Base-by-base conservation (phyloP, 2,888 invertebrate genomes). In the Mylabris sibirica region DNA sequence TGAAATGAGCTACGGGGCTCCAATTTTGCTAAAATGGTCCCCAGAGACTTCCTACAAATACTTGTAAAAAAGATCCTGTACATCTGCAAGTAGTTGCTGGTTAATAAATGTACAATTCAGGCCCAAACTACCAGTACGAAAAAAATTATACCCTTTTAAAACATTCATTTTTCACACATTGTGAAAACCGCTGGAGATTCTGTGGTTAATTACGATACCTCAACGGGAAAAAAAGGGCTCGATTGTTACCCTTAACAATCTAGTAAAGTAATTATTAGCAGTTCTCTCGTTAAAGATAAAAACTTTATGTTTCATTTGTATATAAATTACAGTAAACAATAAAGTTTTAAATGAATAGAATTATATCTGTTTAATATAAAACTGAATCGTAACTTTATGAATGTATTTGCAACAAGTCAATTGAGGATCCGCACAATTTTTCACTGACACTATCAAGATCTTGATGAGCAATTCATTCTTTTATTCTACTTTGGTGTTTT, bases 391-490 rank as follows among this genome's bases (percentile, higher is more conserved):
- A 20, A 17, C 20, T 20, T 6, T 44, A 53, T 22, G 22, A 24
- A 24, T 53, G 53, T 22, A 53, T 53, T 53, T 24, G 53, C 53
- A 53, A 53, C 53, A 53, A 53, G 53, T 53, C 53, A 53, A 24
- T 49, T 17, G 49, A 20, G 17, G 20, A 49, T 20, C 17, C 17
- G 20, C 49, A 20, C 49, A 20, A 20, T 49, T 11, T 53, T 53
- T 22, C 12, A 53, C 11, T 22, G 49, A 49, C 20, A 24, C 53
- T 4, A 53, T 53, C 24, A 3, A 22, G 3, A 53, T 53, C 22
- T 24, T 53, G 53, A 53, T 53, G 53, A 53, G 22, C 53, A 22
- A 53, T 53, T 53, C 53, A 24, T 53, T 53, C 24, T 53, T 53
- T 53, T 20, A 22, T 53, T 53, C 24, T 22, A 12, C 30, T 53